Evolutionary conservation across 1,140 invertebrate species (phyloP).

Genomic region (Hypsibius dujardini): DNA sequence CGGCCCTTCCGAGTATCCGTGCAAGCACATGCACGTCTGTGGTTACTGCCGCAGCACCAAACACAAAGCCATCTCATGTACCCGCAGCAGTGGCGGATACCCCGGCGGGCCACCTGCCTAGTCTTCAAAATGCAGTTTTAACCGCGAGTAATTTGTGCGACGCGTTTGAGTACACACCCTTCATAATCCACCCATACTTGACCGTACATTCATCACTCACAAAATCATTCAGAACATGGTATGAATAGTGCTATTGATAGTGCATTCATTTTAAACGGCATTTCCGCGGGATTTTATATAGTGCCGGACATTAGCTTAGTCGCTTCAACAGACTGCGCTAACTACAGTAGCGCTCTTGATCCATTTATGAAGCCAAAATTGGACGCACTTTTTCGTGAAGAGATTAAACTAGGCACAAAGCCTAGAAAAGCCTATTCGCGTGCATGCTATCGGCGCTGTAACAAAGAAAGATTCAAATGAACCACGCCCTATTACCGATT

Average conservation of each 20-base stretch:
- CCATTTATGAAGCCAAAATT: neutral
- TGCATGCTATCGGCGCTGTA: conserved; percentile 10
- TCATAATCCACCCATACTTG: neutral
- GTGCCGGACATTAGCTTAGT: neutral
- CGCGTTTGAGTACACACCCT: neutral
- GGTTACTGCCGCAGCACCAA: neutral
- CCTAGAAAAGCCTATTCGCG: neutral
- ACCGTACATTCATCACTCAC: neutral
- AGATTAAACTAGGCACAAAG: neutral
- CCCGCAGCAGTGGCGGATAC: neutral
- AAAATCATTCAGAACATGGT: neutral
- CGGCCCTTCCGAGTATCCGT: neutral
- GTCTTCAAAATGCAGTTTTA: neutral
- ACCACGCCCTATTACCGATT: conserved; percentile 1
- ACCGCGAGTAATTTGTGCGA: too few species aligned
- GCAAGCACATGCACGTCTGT: neutral
- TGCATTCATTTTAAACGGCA: neutral
- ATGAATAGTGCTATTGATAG: neutral
- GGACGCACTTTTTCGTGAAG: neutral
- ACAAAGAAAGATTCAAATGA: neutral
- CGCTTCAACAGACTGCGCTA: neutral
- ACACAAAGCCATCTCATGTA: neutral
- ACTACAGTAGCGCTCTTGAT: neutral
- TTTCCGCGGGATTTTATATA: neutral
- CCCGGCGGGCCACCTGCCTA: neutral